phyloP scores from a whole-genome alignment of 2,888 invertebrate species.

The Elmis aenea region DNA sequence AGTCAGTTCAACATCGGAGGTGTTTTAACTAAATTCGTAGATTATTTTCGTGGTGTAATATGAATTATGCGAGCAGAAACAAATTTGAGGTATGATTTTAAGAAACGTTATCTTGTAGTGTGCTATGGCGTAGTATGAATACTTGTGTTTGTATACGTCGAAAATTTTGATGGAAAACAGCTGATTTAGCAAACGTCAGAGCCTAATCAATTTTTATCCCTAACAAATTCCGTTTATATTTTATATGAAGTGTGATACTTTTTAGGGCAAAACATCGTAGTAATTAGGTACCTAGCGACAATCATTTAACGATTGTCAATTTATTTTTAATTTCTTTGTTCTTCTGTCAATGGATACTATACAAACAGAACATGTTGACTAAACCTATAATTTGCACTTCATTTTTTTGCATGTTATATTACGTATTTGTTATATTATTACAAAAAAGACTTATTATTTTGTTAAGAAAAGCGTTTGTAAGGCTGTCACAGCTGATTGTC shows the following conservation, averaged over 20 bases:
- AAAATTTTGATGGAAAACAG: conserved; percentile 54
- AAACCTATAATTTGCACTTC: background rate
- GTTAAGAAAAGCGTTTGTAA: background rate
- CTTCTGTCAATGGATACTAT: conserved; percentile 26
- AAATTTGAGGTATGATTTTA: conserved; percentile 56
- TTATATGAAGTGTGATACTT: too few relatives aligned
- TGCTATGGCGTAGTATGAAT: conserved; percentile 9
- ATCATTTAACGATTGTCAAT: conserved; percentile 3
- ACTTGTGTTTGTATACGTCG: conserved; percentile 22
- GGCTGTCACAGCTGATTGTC: conserved; percentile 5
- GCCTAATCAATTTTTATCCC: conserved; percentile 13
- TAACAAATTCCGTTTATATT: too few relatives aligned
- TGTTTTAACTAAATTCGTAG: conserved; percentile 19
- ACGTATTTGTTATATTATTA: too few relatives aligned
- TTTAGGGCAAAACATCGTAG: conserved; percentile 2
- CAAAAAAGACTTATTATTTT: too few relatives aligned
- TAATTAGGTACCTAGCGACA: background rate
- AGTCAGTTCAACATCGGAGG: conserved; percentile 11
- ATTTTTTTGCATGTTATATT: background rate
- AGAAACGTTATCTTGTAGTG: conserved; percentile 12
- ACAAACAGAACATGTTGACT: conserved; percentile 38
- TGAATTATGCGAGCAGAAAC: conserved; percentile 61
- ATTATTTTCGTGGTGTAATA: conserved; percentile 42
- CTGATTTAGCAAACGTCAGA: conserved; percentile 52
- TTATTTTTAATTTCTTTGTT: conserved; percentile 29